Evolutionary conservation across 2,797 vertebrate species (phyloP), one percentile per base, ranked within the genome.

Genomic region (Picus viridis): DNA sequence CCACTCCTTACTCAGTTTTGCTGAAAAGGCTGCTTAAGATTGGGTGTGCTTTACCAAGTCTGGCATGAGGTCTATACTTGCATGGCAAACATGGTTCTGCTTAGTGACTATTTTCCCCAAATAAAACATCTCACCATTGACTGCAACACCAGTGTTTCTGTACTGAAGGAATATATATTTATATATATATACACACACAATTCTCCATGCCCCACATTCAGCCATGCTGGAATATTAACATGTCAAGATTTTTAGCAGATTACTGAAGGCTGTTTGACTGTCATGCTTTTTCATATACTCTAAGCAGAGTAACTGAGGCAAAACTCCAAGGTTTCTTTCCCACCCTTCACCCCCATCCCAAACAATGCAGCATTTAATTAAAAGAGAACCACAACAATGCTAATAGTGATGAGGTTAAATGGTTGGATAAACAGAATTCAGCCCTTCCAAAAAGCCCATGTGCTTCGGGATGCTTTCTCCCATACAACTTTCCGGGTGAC

Each of bases 351-450:
- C 65, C 83, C 78, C 75, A 75, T 22, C 49, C 83, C 75, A 96
- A 94, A 96, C 94, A 96, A 95, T 81, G 32, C 16, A 32, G 82
- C 51, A 59, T 62, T 81, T 93, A 89, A 96, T 96, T 94, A 94
- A 87, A 94, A 93, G 64, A 78, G 51, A 83, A 92, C 88, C 86
- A 91, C 93, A 95, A 95, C 88, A 95, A 96, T 86, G 68, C 59
- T 73, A 96, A 88, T 73, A 76, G 88, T 71, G 74, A 93, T 93
- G 92, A 94, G 76, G 82, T 85, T 95, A 94, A 96, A 90, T 16
- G 86, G 84, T 47, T 93, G 92, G 90, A 96, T 93, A 96, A 96
- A 96, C 74, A 95, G 89, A 94, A 94, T 79, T 70, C 65, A 92
- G 80, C 47, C 57, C 67, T 64, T 68, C 93, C 92, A 96, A 97